Evolutionary conservation across 2,797 vertebrate species (phyloP).

Genomic region (Ceryle rudis): DNA sequence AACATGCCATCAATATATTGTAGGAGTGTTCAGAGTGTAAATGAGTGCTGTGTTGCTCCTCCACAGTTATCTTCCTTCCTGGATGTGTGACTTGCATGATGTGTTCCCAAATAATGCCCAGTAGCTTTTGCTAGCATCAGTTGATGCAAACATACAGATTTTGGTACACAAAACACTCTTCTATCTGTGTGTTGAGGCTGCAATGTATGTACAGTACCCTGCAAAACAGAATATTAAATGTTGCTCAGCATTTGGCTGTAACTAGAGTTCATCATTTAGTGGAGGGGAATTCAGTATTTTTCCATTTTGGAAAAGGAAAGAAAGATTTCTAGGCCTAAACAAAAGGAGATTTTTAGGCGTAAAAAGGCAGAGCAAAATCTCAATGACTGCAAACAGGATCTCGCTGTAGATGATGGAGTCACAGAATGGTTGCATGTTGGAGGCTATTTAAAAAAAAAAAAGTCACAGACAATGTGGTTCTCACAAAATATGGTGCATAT

Average conservation of each 20-base stretch:
- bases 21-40: not conserved
- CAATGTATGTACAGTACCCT: not conserved
- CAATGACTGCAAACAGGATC: not conserved
- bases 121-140: not conserved
- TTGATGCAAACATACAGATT: not conserved
- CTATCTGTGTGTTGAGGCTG: not conserved
- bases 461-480: not conserved
- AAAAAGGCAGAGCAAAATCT: not conserved
- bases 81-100: rapidly evolving
- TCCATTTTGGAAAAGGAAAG: not conserved
- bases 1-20: not conserved
- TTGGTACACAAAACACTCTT: not conserved
- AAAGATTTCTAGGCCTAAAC: not conserved
- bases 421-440: not conserved
- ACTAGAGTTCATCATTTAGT: not conserved
- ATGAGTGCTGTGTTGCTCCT: not conserved
- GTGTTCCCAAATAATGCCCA: not conserved
- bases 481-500: not conserved
- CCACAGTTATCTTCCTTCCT: not conserved
- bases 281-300: not conserved
- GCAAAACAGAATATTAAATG: not conserved
- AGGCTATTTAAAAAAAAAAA: not conserved
- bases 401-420: not conserved
- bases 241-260: not conserved
- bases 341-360: not conserved